These are phyloP conservation scores for Corythaixoides concolor DNA, from an alignment of 2,113 vertebrate species.

Conservation along the genomic window DNA sequence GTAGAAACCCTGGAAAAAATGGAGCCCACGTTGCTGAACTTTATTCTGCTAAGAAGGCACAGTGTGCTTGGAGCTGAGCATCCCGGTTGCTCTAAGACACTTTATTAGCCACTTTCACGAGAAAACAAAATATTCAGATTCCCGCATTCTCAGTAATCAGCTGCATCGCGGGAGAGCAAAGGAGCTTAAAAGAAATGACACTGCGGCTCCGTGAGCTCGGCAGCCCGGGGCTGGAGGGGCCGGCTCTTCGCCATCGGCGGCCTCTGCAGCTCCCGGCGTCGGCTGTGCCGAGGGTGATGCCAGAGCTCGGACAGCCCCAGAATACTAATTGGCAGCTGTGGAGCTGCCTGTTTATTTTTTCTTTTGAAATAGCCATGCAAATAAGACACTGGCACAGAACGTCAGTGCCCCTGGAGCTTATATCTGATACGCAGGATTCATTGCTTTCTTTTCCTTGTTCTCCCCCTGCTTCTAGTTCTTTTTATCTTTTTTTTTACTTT, in stretches of 20 bases:
- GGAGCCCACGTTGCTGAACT: background rate
- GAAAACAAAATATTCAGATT: background rate
- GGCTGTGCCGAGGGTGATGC: background rate
- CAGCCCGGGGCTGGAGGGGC: background rate
- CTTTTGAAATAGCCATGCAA: conserved; percentile 2
- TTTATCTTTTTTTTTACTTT: background rate
- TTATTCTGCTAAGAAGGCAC: background rate
- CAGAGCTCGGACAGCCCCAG: background rate
- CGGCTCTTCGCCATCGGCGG: background rate
- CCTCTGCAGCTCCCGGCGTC: background rate
- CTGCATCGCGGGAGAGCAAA: background rate
- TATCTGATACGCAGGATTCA: background rate
- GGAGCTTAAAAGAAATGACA: background rate
- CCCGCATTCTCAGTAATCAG: background rate
- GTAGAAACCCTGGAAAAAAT: background rate
- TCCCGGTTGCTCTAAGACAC: background rate
- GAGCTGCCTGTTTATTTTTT: conserved; percentile 9
- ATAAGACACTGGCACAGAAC: background rate
- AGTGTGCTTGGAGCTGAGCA: background rate
- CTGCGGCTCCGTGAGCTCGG: background rate
- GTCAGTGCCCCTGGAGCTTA: background rate
- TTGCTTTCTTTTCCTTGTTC: background rate
- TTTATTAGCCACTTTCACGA: background rate
- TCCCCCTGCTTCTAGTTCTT: background rate
- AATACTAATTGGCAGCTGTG: conserved; percentile 26